Percentiles rank a stretch among this genome's conserved stretches.
Evolutionary conservation across 2,888 invertebrate genomes (phyloP).

Genomic region (Chrysina gloriosa): DNA sequence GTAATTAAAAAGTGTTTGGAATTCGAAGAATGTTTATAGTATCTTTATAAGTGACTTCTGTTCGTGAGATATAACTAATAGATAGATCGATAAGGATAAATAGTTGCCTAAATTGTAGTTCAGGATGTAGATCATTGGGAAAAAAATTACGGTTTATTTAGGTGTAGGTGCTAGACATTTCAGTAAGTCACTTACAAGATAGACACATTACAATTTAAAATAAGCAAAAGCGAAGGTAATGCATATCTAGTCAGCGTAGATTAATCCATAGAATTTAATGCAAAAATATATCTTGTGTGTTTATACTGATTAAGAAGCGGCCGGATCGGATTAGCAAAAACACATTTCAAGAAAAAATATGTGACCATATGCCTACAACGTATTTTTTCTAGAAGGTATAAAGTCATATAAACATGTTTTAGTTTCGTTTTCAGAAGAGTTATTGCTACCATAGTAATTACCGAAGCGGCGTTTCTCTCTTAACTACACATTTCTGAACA

Average conservation of each 20-base stretch:
- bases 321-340: not conserved
- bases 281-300: not conserved
- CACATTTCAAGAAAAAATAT: constrained; percentile 1
- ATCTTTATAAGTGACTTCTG: too few relatives aligned
- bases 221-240: not conserved
- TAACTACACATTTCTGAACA: not conserved
- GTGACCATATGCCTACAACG: not conserved
- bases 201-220: not conserved
- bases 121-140: too few relatives aligned
- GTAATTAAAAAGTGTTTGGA: too few relatives aligned
- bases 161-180: not conserved
- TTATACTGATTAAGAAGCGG: not conserved
- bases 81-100: too few relatives aligned
- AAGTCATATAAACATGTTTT: not conserved
- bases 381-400: not conserved
- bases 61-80: too few relatives aligned
- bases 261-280: not conserved
- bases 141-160: too few relatives aligned
- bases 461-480: not conserved
- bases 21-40: too few relatives aligned
- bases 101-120: too few relatives aligned
- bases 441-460: constrained; percentile 13
- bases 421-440: not conserved
- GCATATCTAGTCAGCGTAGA: not conserved
- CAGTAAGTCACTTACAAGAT: not conserved